These are phyloP conservation scores for Caenorhabditis imperialis DNA, from an alignment of 2,888 invertebrate species.

Conservation along the genomic window DNA sequence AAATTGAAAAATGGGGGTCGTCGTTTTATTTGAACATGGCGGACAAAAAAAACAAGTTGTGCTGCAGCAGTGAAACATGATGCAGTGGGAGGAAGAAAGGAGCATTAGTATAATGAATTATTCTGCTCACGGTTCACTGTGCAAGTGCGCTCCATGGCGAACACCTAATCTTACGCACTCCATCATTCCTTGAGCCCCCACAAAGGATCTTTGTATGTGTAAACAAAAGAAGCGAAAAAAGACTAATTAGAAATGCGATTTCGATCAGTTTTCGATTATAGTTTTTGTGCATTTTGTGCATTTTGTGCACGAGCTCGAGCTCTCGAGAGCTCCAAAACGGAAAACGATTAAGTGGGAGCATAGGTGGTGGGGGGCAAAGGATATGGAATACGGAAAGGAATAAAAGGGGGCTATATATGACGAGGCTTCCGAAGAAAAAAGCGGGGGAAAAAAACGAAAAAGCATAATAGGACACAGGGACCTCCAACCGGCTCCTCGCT, in stretches of 20 bases:
- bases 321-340: neutral
- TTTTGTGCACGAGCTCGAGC: neutral
- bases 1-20: conserved; percentile 35
- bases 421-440: too few relatives aligned
- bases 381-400: too few relatives aligned
- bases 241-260: neutral
- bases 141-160: conserved; percentile 4
- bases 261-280: neutral
- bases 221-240: neutral
- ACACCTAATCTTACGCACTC: conserved; percentile 12
- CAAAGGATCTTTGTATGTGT: neutral
- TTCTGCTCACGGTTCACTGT: conserved; percentile 45
- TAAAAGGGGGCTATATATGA: too few relatives aligned
- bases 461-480: too few relatives aligned
- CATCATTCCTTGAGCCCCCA: conserved; percentile 19
- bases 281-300: neutral
- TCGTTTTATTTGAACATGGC: conserved; percentile 28
- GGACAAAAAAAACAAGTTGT: conserved; percentile 23
- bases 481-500: too few relatives aligned
- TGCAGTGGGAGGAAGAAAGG: conserved; percentile 17
- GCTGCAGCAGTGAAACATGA: conserved; percentile 25
- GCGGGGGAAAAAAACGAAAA: too few relatives aligned
- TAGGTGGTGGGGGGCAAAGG: too few relatives aligned
- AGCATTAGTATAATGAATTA: conserved; percentile 59
- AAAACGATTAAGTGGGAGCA: neutral